A percentile compares a stretch with the other conserved stretches of the same genome.
These are phyloP conservation scores for Drosophila obscura DNA, from an alignment of 1,140 invertebrate genomes.

Conservation along the genomic window DNA sequence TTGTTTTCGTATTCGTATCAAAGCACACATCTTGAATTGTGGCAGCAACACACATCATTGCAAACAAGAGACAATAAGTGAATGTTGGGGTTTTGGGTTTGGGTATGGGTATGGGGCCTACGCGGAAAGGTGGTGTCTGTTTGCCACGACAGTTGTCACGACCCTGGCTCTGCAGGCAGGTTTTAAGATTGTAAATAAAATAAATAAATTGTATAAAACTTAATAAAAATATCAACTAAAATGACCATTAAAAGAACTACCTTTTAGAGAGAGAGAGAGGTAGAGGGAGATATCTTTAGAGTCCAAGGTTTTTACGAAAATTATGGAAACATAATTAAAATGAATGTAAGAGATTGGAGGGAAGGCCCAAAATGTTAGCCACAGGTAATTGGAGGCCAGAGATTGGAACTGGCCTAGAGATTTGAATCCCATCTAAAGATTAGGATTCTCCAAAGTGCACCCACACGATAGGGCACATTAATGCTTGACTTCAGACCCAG, in stretches of 20 bases:
- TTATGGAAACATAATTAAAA: not conserved
- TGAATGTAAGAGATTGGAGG: not conserved
- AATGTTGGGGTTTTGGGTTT: slow-evolving; percentile 47
- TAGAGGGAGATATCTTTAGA: not conserved
- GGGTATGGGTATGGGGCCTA: slow-evolving; percentile 41
- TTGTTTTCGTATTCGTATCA: slow-evolving; percentile 63
- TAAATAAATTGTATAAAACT: slow-evolving; percentile 17
- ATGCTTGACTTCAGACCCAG: no score
- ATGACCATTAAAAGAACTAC: no score
- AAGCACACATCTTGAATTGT: slow-evolving; percentile 53
- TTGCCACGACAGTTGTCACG: slow-evolving; percentile 33
- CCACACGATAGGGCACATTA: no score
- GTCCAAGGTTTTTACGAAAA: not conserved
- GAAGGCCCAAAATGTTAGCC: not conserved
- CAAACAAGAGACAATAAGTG: slow-evolving; percentile 20
- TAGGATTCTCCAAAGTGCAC: no score
- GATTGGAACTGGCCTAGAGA: no score
- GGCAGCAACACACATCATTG: not conserved
- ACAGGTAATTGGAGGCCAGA: no score
- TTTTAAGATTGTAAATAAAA: slow-evolving; percentile 16
- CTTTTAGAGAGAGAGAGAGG: slow-evolving; percentile 1
- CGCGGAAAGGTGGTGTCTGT: slow-evolving; percentile 43
- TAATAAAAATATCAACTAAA: not conserved
- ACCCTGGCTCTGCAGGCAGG: slow-evolving; percentile 28
- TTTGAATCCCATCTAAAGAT: no score